A percentile compares a stretch with the other conserved stretches of the same genome.
phyloP scores from a whole-genome alignment of 2,797 vertebrate genomes.

The Acanthurus leucopareius region DNA sequence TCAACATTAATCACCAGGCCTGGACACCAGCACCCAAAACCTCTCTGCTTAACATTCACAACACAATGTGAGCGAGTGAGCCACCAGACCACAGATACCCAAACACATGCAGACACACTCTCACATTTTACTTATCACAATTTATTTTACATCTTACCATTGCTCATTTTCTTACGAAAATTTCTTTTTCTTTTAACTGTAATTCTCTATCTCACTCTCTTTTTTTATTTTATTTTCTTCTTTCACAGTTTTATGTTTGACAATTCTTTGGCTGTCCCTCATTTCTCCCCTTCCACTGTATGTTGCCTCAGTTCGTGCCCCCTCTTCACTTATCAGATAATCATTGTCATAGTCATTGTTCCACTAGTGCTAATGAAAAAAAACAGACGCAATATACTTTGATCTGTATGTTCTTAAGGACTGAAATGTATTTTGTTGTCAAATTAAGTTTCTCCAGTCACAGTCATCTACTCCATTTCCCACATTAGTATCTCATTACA shows the following conservation, averaged over 20 bases:
- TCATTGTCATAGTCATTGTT: constrained; percentile 80
- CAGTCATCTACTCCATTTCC: too few species aligned
- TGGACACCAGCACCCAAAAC: constrained; percentile 29
- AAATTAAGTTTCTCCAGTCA: too few species aligned
- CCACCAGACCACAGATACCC: background rate
- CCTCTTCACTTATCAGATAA: constrained; percentile 83
- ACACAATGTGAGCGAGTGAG: constrained; percentile 15
- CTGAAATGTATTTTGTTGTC: too few species aligned
- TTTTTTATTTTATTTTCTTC: background rate
- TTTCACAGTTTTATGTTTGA: background rate
- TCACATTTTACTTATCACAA: too few species aligned
- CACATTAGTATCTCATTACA: too few species aligned
- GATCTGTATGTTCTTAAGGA: too few species aligned
- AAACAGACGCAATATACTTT: too few species aligned
- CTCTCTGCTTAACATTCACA: constrained; percentile 55
- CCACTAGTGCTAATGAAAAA: constrained; percentile 83
- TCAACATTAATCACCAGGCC: constrained; percentile 85
- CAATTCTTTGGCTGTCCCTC: background rate
- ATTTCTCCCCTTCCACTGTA: background rate
- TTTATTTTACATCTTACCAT: too few species aligned
- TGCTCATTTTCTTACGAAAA: too few species aligned
- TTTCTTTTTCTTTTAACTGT: background rate
- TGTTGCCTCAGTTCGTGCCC: constrained; percentile 79
- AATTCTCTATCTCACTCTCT: background rate
- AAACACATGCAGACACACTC: constrained; percentile 2